A percentile compares a stretch with the other conserved stretches of the same genome.
These are phyloP conservation scores for Alexandromys fortis DNA, from an alignment of 2,113 vertebrate species.

Conservation along the genomic window DNA sequence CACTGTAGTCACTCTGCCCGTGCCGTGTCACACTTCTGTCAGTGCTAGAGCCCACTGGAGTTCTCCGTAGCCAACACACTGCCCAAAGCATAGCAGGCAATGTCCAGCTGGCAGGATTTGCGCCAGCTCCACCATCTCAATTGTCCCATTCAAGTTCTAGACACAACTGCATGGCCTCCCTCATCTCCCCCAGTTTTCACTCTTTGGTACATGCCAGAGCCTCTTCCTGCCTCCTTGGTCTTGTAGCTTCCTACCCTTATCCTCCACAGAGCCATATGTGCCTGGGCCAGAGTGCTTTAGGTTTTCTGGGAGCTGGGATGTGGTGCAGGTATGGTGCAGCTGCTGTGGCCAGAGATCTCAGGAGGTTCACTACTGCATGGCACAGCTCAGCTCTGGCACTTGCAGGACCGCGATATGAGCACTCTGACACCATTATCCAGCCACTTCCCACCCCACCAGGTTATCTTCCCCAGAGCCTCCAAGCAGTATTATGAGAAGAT, in stretches of 20 bases:
- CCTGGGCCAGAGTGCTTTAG: neutral
- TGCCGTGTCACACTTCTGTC: conserved; percentile 89
- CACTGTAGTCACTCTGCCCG: conserved; percentile 95
- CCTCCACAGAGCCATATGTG: conserved; percentile 96
- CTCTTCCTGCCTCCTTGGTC: conserved; percentile 93
- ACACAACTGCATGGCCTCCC: neutral
- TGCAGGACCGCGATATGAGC: neutral
- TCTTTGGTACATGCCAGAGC: conserved; percentile 85
- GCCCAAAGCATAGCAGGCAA: neutral
- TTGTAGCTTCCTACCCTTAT: conserved; percentile 97
- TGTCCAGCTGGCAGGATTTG: too few relatives aligned
- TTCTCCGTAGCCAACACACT: neutral
- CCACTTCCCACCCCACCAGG: conserved; percentile 40
- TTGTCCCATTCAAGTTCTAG: too few relatives aligned
- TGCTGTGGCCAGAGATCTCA: neutral
- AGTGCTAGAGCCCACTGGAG: neutral
- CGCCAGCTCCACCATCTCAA: neutral
- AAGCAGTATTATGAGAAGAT: conserved; percentile 51
- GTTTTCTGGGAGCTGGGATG: neutral
- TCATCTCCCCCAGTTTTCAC: neutral
- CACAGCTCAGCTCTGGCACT: neutral
- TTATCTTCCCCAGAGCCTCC: conserved; percentile 43
- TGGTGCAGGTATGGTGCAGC: too few relatives aligned
- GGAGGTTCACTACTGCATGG: too few relatives aligned
- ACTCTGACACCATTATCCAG: conserved; percentile 46